Percentiles rank a stretch among this genome's conserved stretches.
Conservation (phyloP, 2,113 vertebrate genomes). For the Spheniscus mendiculus region DNA sequence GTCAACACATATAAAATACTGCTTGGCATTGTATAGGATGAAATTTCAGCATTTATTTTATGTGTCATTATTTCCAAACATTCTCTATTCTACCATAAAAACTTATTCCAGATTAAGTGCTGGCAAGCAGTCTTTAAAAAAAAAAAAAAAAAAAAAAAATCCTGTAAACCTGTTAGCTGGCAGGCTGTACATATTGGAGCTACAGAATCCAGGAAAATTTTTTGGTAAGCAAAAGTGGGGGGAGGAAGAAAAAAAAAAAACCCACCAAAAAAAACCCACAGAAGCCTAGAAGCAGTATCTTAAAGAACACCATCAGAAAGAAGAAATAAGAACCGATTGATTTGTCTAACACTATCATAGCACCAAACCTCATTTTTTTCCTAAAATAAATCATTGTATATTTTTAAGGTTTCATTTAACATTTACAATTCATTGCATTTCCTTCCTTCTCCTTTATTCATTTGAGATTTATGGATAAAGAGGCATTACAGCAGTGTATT, state of each 20-base stretch:
- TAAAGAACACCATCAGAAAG: not conserved
- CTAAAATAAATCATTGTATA: not conserved
- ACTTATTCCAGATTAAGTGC: not conserved
- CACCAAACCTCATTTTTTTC: not conserved
- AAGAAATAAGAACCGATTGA: fast-evolving
- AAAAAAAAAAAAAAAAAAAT: not conserved
- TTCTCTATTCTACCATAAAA: constrained; percentile 5
- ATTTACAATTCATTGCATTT: not conserved
- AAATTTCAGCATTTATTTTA: not conserved
- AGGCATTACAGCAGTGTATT: not conserved
- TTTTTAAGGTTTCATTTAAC: not conserved
- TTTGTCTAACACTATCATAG: not conserved
- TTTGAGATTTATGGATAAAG: not conserved
- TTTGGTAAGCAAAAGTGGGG: not conserved
- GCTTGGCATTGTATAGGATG: not conserved
- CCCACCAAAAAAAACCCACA: too few relatives aligned
- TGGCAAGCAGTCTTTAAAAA: not conserved
- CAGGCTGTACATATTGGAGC: not conserved
- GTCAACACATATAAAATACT: not conserved
- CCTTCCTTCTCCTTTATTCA: not conserved
- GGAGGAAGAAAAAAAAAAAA: too few relatives aligned
- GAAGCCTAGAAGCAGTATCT: not conserved
- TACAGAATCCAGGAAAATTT: not conserved
- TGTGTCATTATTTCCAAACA: not conserved
- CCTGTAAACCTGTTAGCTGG: not conserved